Evolutionary conservation across 1,140 invertebrate species (phyloP), one percentile per base, ranked within the genome.

Genomic region (Chrysopa pallens): DNA sequence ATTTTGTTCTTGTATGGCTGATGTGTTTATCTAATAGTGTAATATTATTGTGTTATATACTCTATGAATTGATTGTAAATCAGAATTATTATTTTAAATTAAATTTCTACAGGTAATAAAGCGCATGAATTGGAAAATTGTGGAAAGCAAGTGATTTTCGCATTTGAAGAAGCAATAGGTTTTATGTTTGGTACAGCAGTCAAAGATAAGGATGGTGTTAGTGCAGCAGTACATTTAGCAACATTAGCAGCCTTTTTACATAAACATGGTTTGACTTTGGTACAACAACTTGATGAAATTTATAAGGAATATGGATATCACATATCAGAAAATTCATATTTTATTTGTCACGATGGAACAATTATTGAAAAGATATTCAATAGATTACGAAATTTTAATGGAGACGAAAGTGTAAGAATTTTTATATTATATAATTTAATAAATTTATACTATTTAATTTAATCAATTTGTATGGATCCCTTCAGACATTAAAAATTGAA

Each of bases 201-300:
- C 2, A 64, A 93, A 3, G 95, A 98, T 56, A 98, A 98, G 59
- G 95, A 98, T 68, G 95, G 94, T 0, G 73, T 98, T 8, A 83
- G 78, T 36, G 91, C 91, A 1, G 85, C 83, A 1, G 74, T 77
- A 6, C 74, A 84, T 23, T 55, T 72, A 27, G 48, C 40, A 40
- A 84, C 93, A 51, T 65, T 96, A 61, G 76, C 78, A 6, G 73
- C 76, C 6, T 81, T 80, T 56, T 63, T 98, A 6, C 64, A 76
- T 47, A 62, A 59, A n/a, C 57, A 80, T 38, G 68, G 72, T 1
- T 61, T 74, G 11, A 80, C 78, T 0, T 62, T 97, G 8, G 50
- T 58, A 8, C 63, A 82, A n/a, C 79, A 95, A 59, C 62, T 98
- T 15, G 63, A 80, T 4, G 71, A 78, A 35, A 76, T 98, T 42